These are phyloP conservation scores for Conchocele bisecta DNA, from an alignment of 2,888 invertebrate genomes.

Conservation along the genomic window DNA sequence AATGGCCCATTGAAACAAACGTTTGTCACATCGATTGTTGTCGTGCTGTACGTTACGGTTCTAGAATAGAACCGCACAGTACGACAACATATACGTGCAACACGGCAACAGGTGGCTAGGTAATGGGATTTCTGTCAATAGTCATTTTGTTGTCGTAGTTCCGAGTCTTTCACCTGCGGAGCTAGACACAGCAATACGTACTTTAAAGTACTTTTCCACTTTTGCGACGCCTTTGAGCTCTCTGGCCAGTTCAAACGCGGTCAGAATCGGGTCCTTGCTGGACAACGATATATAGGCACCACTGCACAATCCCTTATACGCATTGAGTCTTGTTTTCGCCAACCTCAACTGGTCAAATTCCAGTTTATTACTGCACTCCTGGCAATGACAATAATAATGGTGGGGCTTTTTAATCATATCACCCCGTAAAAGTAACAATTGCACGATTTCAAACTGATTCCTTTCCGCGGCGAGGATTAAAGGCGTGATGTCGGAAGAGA, in stretches of 20 bases:
- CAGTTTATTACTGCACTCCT: slow-evolving; percentile 75
- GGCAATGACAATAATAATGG: slow-evolving; percentile 79
- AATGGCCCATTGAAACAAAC: too few relatives aligned
- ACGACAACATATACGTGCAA: too few relatives aligned
- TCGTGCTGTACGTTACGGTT: too few relatives aligned
- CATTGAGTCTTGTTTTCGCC: slow-evolving; percentile 76
- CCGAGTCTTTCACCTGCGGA: too few relatives aligned
- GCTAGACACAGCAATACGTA: too few relatives aligned
- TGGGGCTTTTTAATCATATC: slow-evolving; percentile 80
- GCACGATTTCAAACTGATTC: slow-evolving; percentile 78
- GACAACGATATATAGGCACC: slow-evolving; percentile 79
- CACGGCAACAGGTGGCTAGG: too few relatives aligned
- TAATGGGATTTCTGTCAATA: too few relatives aligned
- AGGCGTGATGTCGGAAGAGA: slow-evolving; percentile 78
- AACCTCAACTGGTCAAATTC: slow-evolving; percentile 76
- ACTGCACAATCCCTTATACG: slow-evolving; percentile 77
- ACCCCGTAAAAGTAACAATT: slow-evolving; percentile 74
- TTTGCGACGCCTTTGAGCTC: slow-evolving; percentile 73
- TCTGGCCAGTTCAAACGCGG: slow-evolving; percentile 75
- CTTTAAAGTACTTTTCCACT: slow-evolving; percentile 79
- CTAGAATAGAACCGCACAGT: too few relatives aligned
- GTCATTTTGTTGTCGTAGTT: too few relatives aligned
- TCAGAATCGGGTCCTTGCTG: slow-evolving; percentile 78
- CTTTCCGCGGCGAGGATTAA: slow-evolving; percentile 76
- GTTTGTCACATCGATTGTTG: too few relatives aligned